phyloP scores from a whole-genome alignment of 2,797 vertebrate genomes.

The Halcyon chelicuti region DNA sequence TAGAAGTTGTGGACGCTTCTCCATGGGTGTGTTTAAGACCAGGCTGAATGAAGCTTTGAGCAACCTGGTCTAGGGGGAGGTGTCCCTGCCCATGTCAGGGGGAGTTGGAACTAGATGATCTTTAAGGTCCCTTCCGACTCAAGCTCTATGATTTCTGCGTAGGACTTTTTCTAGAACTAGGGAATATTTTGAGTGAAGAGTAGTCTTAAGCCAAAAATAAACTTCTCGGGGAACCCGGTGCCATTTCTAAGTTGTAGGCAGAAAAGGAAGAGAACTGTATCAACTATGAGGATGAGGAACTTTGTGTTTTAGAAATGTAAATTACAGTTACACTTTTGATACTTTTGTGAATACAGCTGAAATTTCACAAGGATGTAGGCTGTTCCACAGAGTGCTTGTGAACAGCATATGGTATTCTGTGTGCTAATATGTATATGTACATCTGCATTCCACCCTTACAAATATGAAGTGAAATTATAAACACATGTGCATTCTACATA shows the following conservation, averaged over 20 bases:
- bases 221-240: background rate
- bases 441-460: background rate
- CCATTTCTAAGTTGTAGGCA: background rate
- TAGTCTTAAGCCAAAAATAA: background rate
- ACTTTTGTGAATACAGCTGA: background rate
- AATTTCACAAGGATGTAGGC: background rate
- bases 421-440: background rate
- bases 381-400: background rate
- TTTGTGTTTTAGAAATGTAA: background rate
- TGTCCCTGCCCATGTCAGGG: no score
- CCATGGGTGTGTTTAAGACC: no score
- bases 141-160: background rate
- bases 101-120: no score
- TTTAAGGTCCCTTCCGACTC: no score
- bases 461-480: background rate
- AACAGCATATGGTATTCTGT: background rate
- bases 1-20: no score
- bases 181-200: background rate
- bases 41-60: no score
- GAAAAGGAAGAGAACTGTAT: background rate
- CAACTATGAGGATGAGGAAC: background rate
- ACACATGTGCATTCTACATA: background rate
- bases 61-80: no score
- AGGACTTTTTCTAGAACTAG: background rate
- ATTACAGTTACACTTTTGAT: background rate